Conservation (phyloP, 2,797 vertebrate species). For the Acridotheres tristis region DNA sequence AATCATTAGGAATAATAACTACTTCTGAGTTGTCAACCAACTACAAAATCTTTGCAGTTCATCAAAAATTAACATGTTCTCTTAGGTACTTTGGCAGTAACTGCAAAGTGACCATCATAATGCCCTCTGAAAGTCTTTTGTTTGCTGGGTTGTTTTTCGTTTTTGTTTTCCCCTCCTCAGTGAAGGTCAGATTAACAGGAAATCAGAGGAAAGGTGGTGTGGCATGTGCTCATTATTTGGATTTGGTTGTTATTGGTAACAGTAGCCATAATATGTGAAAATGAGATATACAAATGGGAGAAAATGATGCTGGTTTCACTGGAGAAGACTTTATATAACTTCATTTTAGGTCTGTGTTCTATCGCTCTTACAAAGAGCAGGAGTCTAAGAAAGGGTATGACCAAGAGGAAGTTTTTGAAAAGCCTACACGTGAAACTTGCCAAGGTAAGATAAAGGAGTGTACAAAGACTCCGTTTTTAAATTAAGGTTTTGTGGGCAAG, state of each 20-base stretch:
- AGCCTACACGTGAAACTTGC: slow-evolving; percentile 94
- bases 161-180: background rate
- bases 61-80: background rate
- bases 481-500: background rate
- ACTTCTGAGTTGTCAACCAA: background rate
- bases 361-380: slow-evolving; percentile 98
- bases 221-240: background rate
- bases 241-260: background rate
- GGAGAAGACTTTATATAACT: background rate
- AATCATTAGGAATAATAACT: background rate
- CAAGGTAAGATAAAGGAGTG: slow-evolving; percentile 80
- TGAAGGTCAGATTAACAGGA: background rate
- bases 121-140: background rate
- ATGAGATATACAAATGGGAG: background rate
- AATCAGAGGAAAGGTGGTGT: background rate
- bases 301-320: background rate
- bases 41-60: background rate
- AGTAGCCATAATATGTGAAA: background rate
- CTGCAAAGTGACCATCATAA: background rate
- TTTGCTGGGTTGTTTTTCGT: background rate
- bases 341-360: slow-evolving; percentile 91
- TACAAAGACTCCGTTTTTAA: background rate
- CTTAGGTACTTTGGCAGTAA: background rate
- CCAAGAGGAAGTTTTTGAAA: slow-evolving; percentile 98
- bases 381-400: slow-evolving; percentile 98